phyloP scores from a whole-genome alignment of 2,888 invertebrate genomes.

The Agelastica alni region DNA sequence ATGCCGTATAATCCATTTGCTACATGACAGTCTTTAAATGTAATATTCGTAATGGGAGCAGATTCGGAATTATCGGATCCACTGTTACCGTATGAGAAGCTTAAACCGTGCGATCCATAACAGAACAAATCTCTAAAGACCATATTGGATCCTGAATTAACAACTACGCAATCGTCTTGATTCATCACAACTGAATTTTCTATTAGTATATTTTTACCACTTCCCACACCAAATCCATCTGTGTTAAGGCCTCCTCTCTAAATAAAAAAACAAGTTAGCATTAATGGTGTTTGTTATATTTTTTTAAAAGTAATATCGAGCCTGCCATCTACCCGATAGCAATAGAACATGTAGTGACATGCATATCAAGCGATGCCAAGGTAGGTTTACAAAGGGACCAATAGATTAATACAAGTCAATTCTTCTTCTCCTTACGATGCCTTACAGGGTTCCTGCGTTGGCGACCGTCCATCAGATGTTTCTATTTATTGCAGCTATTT shows the following conservation, averaged over 20 bases:
- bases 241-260: conserved; percentile 24
- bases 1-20: conserved; percentile 18
- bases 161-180: conserved; percentile 26
- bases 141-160: conserved; percentile 11
- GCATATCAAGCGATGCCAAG: no score
- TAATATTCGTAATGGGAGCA: conserved; percentile 10
- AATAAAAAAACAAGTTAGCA: not conserved
- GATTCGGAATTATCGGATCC: conserved; percentile 2
- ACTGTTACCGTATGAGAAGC: conserved; percentile 17
- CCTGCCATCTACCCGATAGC: no score
- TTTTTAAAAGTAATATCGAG: no score
- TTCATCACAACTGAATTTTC: conserved; percentile 20
- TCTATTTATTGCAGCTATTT: no score
- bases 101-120: conserved; percentile 22
- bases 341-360: no score
- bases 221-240: conserved; percentile 20
- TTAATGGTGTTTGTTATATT: no score
- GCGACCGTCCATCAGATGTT: no score
- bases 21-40: conserved; percentile 15
- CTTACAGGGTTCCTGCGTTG: no score
- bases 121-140: conserved; percentile 17
- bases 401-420: no score
- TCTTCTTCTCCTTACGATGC: no score
- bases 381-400: no score
- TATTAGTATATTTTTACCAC: conserved; percentile 15